Evolutionary conservation across 2,797 vertebrate genomes (phyloP).

Genomic region (Austrolebias charrua): DNA sequence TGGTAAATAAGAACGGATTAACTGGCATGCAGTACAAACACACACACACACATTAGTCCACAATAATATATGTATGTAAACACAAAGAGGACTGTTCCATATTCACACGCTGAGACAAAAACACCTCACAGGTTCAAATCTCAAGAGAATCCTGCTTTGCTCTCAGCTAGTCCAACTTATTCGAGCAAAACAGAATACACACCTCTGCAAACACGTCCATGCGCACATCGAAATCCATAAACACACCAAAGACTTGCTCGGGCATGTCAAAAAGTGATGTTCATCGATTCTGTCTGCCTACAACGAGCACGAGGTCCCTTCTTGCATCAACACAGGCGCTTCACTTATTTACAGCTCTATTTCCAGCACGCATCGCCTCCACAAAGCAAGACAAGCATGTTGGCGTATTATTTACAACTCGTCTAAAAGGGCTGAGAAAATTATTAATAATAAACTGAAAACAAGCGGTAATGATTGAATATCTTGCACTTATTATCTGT

Average conservation of each 20-base stretch:
- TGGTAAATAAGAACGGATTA: conserved; percentile 62
- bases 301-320: conserved; percentile 13
- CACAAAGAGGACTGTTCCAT: conserved; percentile 10
- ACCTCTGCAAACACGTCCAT: conserved; percentile 29
- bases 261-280: conserved; percentile 45
- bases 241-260: conserved; percentile 17
- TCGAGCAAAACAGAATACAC: conserved; percentile 29
- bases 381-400: conserved; percentile 27
- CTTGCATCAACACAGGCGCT: conserved; percentile 21
- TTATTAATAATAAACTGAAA: conserved; percentile 10
- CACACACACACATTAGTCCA: conserved; percentile 7
- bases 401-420: conserved; percentile 33
- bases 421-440: conserved; percentile 17
- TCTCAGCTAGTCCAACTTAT: conserved; percentile 19
- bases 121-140: conserved; percentile 8
- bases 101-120: conserved; percentile 15
- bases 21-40: conserved; percentile 11
- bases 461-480: not conserved
- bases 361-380: conserved; percentile 26
- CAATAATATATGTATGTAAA: conserved; percentile 15
- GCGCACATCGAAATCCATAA: conserved; percentile 28
- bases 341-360: conserved; percentile 40
- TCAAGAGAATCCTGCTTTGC: conserved; percentile 29
- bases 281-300: conserved; percentile 47
- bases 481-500: conserved; percentile 1